Evolutionary conservation across 2,113 vertebrate genomes (phyloP).

Genomic region (Lamprotornis superbus): DNA sequence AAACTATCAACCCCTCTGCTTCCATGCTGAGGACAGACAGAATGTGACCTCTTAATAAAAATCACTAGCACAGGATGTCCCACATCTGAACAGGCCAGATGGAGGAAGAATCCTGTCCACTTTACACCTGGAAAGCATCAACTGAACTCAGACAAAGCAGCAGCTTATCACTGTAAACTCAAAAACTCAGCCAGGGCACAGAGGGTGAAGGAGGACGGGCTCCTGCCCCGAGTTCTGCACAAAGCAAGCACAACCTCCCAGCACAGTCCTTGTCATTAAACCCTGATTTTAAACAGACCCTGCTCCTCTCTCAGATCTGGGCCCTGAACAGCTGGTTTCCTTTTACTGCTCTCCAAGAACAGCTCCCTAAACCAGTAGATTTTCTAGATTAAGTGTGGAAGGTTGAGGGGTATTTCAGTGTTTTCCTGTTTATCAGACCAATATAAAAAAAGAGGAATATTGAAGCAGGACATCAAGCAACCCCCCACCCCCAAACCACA

Average conservation of each 20-base stretch:
- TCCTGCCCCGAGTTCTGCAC: background rate
- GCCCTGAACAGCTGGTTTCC: conserved; percentile 32
- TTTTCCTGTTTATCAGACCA: conserved; percentile 36
- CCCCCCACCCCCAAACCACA: background rate
- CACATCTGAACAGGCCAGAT: background rate
- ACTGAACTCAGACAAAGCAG: background rate
- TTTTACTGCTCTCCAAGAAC: conserved; percentile 28
- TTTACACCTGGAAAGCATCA: background rate
- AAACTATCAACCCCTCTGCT: background rate
- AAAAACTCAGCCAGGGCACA: background rate
- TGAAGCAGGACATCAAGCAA: background rate
- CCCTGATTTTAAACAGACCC: conserved; percentile 16
- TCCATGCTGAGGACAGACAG: background rate
- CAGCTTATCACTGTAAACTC: background rate
- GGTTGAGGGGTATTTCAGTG: background rate
- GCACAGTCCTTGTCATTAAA: background rate
- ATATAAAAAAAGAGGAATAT: background rate
- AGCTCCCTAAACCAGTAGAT: background rate
- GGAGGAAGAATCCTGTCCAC: background rate
- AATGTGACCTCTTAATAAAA: background rate
- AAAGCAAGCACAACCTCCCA: background rate
- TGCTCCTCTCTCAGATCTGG: background rate
- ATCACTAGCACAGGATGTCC: background rate
- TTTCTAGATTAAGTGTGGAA: conserved; percentile 3
- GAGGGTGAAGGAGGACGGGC: background rate